Conservation (phyloP, 2,888 invertebrate genomes). For the Nephrotoma guestfalica region DNA sequence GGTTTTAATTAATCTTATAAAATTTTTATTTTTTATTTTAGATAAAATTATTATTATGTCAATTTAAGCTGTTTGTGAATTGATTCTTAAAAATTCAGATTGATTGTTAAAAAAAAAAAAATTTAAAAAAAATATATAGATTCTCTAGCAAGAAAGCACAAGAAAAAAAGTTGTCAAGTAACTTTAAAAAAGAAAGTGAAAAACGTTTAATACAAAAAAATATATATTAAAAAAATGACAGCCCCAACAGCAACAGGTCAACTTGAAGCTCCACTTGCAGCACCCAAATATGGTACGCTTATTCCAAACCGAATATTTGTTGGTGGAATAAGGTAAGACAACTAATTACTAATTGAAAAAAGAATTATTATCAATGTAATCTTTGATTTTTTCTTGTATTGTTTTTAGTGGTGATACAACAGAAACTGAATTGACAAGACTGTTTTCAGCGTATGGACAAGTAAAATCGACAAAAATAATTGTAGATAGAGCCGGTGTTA, state of each 20-base stretch:
- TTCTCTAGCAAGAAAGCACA: not conserved
- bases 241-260: conserved; percentile 16
- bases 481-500: conserved; percentile 84
- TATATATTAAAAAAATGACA: conserved; percentile 8
- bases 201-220: not conserved
- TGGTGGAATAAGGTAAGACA: conserved; percentile 65
- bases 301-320: conserved; percentile 94
- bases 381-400: conserved; percentile 1
- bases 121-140: not conserved
- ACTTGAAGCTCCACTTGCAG: conserved; percentile 32
- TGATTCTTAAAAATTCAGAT: not conserved
- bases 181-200: conserved; percentile 1
- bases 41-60: not conserved
- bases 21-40: not conserved
- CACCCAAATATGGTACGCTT: conserved; percentile 59
- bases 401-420: conserved; percentile 58
- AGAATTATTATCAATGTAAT: not conserved
- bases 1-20: not conserved
- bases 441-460: conserved; percentile 81
- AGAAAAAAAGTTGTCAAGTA: not conserved
- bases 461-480: conserved; percentile 91
- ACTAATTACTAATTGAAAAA: not conserved
- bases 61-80: conserved; percentile 2
- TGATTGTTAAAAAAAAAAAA: not conserved
- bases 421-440: conserved; percentile 78